Evolutionary conservation across 2,113 vertebrate species (phyloP).

Genomic region (Lethenteron reissneri): DNA sequence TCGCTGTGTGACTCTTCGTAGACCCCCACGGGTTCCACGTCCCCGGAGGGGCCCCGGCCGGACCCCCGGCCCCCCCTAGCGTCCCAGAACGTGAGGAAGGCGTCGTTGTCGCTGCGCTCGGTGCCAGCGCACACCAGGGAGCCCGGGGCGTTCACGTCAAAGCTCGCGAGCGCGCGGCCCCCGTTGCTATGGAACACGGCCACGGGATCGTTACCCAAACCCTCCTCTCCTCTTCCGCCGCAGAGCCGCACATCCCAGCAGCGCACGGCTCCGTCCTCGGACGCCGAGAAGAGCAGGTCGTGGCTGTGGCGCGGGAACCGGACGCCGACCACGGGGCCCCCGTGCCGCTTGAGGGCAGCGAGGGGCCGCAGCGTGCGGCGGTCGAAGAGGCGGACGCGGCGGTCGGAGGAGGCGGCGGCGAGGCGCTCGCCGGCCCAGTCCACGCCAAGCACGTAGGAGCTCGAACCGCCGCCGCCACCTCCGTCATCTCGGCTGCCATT

Average conservation of each 20-base stretch:
- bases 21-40: conserved; percentile 35
- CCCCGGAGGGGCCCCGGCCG: not conserved
- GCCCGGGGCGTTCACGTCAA: conserved; percentile 47
- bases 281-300: conserved; percentile 35
- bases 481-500: not conserved
- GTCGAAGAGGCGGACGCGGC: not conserved
- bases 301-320: conserved; percentile 25
- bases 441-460: not conserved
- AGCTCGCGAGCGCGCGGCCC: conserved; percentile 41
- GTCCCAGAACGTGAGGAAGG: conserved; percentile 78
- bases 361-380: not conserved
- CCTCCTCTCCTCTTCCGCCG: not conserved
- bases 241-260: conserved; percentile 47
- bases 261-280: conserved; percentile 35
- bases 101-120: conserved; percentile 39
- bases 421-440: not conserved
- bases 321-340: conserved; percentile 27
- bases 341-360: not conserved
- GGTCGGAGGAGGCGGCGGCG: conserved; percentile 6
- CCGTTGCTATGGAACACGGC: conserved; percentile 38
- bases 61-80: conserved; percentile 19
- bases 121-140: conserved; percentile 56
- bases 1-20: conserved; percentile 83
- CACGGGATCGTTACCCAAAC: conserved; percentile 14
- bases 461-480: not conserved